Conservation (phyloP, 2,888 invertebrate genomes). For the Carabus problematicus region DNA sequence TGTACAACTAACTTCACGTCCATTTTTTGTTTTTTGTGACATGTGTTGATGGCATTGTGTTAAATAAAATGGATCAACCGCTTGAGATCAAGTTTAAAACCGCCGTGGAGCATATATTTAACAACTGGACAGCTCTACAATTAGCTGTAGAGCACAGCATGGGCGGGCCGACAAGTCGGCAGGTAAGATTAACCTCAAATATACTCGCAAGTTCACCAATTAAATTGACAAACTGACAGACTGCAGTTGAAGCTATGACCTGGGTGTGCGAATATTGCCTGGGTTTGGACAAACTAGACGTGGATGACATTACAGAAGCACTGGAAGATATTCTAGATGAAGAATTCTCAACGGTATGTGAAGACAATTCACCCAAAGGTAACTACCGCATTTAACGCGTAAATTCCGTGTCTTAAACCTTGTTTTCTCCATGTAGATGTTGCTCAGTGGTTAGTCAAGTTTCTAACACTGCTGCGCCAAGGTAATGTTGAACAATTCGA, state of each 20-base stretch:
- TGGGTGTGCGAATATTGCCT: slow-evolving; percentile 24
- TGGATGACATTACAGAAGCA: slow-evolving; percentile 67
- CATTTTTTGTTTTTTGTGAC: background rate
- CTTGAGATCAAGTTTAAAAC: slow-evolving; percentile 64
- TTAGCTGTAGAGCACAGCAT: slow-evolving; percentile 77
- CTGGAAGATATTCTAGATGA: slow-evolving; percentile 76
- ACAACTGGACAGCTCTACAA: slow-evolving; percentile 75
- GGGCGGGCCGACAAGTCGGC: slow-evolving; percentile 73
- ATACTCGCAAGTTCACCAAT: slow-evolving; percentile 12
- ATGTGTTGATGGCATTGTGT: background rate
- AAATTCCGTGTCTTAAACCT: slow-evolving; percentile 23
- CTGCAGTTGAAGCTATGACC: slow-evolving; percentile 23
- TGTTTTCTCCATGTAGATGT: slow-evolving; percentile 63
- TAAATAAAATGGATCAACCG: slow-evolving; percentile 10
- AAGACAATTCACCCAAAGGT: slow-evolving; percentile 74
- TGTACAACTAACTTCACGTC: too few species aligned
- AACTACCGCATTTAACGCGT: slow-evolving; percentile 34
- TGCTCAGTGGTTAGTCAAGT: slow-evolving; percentile 64
- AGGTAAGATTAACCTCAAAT: slow-evolving; percentile 65
- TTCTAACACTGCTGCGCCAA: slow-evolving; percentile 64
- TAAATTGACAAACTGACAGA: slow-evolving; percentile 32
- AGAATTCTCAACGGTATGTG: slow-evolving; percentile 75
- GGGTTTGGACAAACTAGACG: slow-evolving; percentile 24
- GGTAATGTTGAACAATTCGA: slow-evolving; percentile 66
- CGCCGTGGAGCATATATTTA: slow-evolving; percentile 71